Conservation (phyloP, 2,113 vertebrate species). For the Hyla sarda region DNA sequence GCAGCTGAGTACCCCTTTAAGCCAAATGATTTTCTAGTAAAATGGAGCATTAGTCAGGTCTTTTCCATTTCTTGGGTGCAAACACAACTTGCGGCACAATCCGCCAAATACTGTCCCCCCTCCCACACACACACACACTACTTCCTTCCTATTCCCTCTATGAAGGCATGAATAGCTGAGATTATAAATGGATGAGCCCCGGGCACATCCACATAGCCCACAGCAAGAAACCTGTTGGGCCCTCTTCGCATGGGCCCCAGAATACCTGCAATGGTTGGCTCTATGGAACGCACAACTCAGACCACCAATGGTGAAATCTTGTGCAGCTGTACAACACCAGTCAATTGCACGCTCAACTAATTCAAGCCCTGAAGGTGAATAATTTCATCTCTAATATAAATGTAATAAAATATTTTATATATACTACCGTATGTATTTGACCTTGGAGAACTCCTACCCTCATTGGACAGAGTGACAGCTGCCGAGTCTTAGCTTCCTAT, state of each 20-base stretch:
- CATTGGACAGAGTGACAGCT: neutral
- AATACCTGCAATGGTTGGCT: neutral
- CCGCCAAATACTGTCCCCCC: too few relatives aligned
- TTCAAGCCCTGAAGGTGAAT: neutral
- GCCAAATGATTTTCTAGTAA: too few relatives aligned
- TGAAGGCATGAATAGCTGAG: too few relatives aligned
- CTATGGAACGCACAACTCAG: neutral
- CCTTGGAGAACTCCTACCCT: neutral
- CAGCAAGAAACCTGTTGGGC: too few relatives aligned
- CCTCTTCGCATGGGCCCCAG: neutral
- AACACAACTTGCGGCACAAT: too few relatives aligned
- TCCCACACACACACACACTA: too few relatives aligned
- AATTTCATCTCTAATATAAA: neutral
- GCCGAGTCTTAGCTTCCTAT: neutral
- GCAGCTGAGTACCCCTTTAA: too few relatives aligned
- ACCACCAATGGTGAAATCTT: neutral
- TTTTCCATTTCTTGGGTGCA: too few relatives aligned
- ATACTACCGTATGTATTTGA: neutral
- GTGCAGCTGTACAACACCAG: neutral
- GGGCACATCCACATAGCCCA: too few relatives aligned
- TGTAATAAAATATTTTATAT: slow-evolving; percentile 7
- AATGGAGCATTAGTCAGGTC: too few relatives aligned
- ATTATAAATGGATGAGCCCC: too few relatives aligned
- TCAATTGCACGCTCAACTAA: neutral
- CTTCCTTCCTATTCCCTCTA: too few relatives aligned